Evolutionary conservation across 1,140 invertebrate species (phyloP).

Genomic region (Myzus persicae): DNA sequence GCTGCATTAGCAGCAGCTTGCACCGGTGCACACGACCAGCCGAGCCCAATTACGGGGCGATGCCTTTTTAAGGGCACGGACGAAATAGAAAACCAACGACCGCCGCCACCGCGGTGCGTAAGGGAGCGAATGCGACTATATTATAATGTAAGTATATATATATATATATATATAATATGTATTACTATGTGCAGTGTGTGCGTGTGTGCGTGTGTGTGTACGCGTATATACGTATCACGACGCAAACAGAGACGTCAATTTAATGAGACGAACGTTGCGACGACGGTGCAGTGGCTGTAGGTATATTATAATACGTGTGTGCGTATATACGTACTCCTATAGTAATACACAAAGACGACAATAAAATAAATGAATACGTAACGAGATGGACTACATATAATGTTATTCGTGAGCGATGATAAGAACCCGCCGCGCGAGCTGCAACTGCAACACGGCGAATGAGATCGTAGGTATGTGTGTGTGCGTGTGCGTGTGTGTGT

Average conservation of each 20-base stretch:
- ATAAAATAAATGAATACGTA: slow-evolving; percentile 57
- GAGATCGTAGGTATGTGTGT: not conserved
- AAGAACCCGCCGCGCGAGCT: not conserved
- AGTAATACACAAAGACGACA: slow-evolving; percentile 11
- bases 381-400: not conserved
- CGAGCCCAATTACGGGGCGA: slow-evolving; percentile 43
- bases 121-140: not conserved
- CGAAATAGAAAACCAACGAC: slow-evolving; percentile 17
- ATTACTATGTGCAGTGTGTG: no score
- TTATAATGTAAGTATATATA: slow-evolving; percentile 7
- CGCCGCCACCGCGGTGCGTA: not conserved
- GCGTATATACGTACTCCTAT: not conserved
- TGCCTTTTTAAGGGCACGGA: slow-evolving; percentile 35
- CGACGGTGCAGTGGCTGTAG: not conserved
- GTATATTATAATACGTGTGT: no score
- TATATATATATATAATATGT: not conserved
- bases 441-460: not conserved
- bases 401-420: slow-evolving; percentile 35
- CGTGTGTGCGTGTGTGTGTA: not conserved
- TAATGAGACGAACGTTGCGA: slow-evolving; percentile 42
- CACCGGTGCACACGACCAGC: not conserved
- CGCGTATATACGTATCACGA: not conserved
- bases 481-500: not conserved
- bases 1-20: not conserved
- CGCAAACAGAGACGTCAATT: slow-evolving; percentile 52